Base-by-base conservation (phyloP, 2,113 vertebrate species). In the Oxyruncus cristatus region DNA sequence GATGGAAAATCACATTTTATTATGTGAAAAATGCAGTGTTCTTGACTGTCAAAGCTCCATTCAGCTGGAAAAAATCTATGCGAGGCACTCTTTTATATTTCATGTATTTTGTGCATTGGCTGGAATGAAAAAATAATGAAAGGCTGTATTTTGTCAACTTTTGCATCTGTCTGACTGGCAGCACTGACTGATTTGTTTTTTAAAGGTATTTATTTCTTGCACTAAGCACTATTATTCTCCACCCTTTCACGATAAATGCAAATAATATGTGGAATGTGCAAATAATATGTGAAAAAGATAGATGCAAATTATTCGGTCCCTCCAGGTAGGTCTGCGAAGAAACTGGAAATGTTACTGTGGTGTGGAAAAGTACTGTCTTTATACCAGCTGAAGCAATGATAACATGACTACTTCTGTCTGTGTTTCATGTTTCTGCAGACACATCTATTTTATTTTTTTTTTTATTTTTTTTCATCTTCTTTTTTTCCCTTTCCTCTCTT, bases 131-230 rank as follows among this genome's bases (percentile, higher is more conserved):
- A 95, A 96, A 87, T 95, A 97, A 95, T 95, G 94, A 95, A 94
- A 94, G 94, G 77, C 91, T 95, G 58, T 92, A 95, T 94, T 95
- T 95, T 93, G 95, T 95, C 93, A 97, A 97, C 93, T 97, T 97
- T 71, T 94, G 91, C 94, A 94, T 97, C 93, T 95, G 66, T 75
- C 91, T 97, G 89, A 94, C 89, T 96, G 96, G 90, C 95, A 96
- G 93, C 27, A 0, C 72, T 95, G 93, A 90, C 85, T 92, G 92
- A 95, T 94, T 94, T 96, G 95, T 93, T 96, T 97, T 97, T 96
- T 22, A 94, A 95, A 95, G 94, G 83, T 95, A 84, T 96, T 95
- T 96, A 68, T 96, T 97, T 93, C 68, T 96, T 96, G 52, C 58
- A 68, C 79, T 96, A 63, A 95, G 92, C 56, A 58, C 79, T 74